phyloP scores from a whole-genome alignment of 2,113 vertebrate species.

The Pelmatolapia mariae region DNA sequence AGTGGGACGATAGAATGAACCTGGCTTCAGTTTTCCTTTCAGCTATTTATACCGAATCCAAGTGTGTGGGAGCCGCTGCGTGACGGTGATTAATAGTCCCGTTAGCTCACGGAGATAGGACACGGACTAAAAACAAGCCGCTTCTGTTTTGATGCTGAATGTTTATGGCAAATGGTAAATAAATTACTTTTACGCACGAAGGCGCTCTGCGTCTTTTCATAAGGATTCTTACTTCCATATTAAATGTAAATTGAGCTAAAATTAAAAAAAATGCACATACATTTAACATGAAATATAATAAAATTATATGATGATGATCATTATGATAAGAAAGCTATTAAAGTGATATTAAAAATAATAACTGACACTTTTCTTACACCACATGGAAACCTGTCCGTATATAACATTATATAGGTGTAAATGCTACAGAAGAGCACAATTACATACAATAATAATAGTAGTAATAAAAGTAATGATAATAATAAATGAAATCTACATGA shows the following conservation, averaged over 20 bases:
- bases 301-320: not conserved
- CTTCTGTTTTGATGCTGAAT: not conserved
- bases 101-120: not conserved
- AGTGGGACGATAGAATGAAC: not conserved
- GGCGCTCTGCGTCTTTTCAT: not conserved
- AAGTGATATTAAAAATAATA: not conserved
- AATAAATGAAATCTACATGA: not conserved
- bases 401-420: not conserved
- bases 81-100: not conserved
- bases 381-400: not conserved
- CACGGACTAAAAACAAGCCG: not conserved
- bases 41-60: not conserved
- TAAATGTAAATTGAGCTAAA: not conserved
- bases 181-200: not conserved
- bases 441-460: not conserved
- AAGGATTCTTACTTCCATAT: not conserved
- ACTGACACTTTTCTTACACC: not conserved
- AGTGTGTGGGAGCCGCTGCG: not conserved
- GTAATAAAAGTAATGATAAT: not conserved
- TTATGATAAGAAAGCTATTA: not conserved
- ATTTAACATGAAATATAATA: not conserved
- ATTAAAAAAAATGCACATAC: not conserved
- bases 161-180: not conserved
- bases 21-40: not conserved
- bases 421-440: not conserved